Percentiles rank a stretch among this genome's conserved stretches.
These are phyloP conservation scores for Peromyscus attwateri DNA, from an alignment of 2,797 vertebrate species.

Conservation along the genomic window DNA sequence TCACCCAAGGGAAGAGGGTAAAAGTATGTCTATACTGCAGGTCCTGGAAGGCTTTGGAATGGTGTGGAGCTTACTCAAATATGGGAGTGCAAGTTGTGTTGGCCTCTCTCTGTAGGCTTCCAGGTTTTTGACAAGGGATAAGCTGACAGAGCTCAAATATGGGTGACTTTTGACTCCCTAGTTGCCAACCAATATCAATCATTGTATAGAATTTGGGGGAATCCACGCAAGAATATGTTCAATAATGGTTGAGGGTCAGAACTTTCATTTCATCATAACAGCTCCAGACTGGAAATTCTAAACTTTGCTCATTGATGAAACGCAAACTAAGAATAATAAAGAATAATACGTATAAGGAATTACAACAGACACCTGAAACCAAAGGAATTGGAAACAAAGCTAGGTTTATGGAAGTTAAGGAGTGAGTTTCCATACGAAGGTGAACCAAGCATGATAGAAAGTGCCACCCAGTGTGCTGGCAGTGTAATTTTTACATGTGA, in stretches of 20 bases:
- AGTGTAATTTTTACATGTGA: not conserved
- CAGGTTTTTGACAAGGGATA: not conserved
- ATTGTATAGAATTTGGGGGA: not conserved
- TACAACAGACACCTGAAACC: not conserved
- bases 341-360: not conserved
- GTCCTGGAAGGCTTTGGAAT: not conserved
- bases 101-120: not conserved
- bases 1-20: not conserved
- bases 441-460: not conserved
- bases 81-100: not conserved
- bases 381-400: not conserved
- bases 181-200: not conserved
- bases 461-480: not conserved
- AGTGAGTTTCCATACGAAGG: not conserved
- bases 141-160: not conserved
- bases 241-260: not conserved
- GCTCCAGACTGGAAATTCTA: not conserved
- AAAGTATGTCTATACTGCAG: not conserved
- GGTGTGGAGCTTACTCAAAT: not conserved
- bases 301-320: not conserved
- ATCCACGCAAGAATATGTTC: not conserved
- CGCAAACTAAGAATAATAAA: not conserved
- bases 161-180: not conserved
- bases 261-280: conserved; percentile 1
- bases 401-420: not conserved